A percentile compares a stretch with the other conserved stretches of the same genome.
phyloP scores from a whole-genome alignment of 2,888 invertebrate genomes.

The Theretra japonica region DNA sequence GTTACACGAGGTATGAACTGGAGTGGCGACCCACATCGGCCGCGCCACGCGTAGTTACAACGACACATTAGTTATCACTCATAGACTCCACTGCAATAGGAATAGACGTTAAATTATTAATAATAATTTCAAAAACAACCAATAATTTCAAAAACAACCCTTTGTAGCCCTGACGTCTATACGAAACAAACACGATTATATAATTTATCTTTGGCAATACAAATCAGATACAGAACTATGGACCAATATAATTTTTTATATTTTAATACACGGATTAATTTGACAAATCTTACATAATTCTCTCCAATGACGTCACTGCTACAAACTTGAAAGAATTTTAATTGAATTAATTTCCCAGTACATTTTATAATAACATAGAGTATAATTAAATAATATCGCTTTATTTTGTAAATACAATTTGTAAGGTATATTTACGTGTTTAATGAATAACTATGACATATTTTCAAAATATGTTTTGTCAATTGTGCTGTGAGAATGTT shows the following conservation, averaged over 20 bases:
- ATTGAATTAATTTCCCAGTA: constrained; percentile 67
- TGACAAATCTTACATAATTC: background rate
- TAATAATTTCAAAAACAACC: constrained; percentile 42
- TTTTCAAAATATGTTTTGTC: constrained; percentile 85
- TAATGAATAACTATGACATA: constrained; percentile 76
- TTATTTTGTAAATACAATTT: constrained; percentile 83
- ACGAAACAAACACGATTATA: background rate
- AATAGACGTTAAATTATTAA: constrained; percentile 56
- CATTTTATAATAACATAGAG: constrained; percentile 51
- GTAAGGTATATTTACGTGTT: constrained; percentile 82
- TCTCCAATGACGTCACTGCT: constrained; percentile 38
- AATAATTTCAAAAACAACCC: constrained; percentile 43
- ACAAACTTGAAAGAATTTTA: constrained; percentile 46
- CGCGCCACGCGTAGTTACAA: constrained; percentile 61
- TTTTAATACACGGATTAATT: background rate
- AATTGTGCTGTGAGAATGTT: constrained; percentile 80
- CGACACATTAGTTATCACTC: constrained; percentile 66
- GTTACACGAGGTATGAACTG: constrained; percentile 32
- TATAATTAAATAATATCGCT: constrained; percentile 69
- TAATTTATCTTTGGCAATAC: background rate
- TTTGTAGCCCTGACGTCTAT: constrained; percentile 49
- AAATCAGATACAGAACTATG: background rate
- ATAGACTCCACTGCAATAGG: constrained; percentile 75
- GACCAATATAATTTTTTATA: constrained; percentile 14
- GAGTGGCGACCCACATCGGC: constrained; percentile 43